phyloP scores from a whole-genome alignment of 1,140 invertebrate species.

The Himalopsyche phryganea region DNA sequence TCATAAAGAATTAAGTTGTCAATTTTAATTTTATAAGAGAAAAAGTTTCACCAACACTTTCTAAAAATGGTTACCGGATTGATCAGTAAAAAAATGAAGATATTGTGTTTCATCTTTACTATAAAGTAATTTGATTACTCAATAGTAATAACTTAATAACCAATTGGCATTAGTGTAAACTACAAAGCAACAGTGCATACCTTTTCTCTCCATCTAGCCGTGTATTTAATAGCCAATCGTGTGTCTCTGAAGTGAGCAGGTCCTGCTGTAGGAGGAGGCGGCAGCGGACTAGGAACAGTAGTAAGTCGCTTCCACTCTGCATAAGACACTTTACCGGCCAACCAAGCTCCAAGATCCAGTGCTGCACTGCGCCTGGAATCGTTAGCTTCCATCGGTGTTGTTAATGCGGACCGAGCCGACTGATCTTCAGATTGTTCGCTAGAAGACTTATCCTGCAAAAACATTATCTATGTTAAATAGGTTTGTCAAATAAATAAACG shows the following conservation, averaged over 20 bases:
- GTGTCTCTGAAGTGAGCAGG: slow-evolving; percentile 35
- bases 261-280: slow-evolving; percentile 9
- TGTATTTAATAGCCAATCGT: slow-evolving; percentile 44
- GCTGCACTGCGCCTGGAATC: slow-evolving; percentile 32
- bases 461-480: too few species aligned
- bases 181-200: too few species aligned
- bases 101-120: too few species aligned
- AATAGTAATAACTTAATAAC: too few species aligned
- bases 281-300: slow-evolving; percentile 20
- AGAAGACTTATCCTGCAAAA: slow-evolving; percentile 9
- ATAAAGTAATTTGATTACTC: too few species aligned
- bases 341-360: slow-evolving; percentile 48
- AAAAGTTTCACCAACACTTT: too few species aligned
- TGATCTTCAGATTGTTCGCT: neutral
- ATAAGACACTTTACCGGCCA: slow-evolving; percentile 44
- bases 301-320: slow-evolving; percentile 42
- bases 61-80: too few species aligned
- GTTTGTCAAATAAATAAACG: too few species aligned
- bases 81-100: too few species aligned
- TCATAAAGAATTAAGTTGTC: slow-evolving; percentile 8
- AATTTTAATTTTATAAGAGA: too few species aligned
- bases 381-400: slow-evolving; percentile 30
- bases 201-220: slow-evolving; percentile 43
- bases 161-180: too few species aligned
- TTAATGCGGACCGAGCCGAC: neutral